Conservation (phyloP, 2,797 vertebrate genomes). For the Danio aesculapii region DNA sequence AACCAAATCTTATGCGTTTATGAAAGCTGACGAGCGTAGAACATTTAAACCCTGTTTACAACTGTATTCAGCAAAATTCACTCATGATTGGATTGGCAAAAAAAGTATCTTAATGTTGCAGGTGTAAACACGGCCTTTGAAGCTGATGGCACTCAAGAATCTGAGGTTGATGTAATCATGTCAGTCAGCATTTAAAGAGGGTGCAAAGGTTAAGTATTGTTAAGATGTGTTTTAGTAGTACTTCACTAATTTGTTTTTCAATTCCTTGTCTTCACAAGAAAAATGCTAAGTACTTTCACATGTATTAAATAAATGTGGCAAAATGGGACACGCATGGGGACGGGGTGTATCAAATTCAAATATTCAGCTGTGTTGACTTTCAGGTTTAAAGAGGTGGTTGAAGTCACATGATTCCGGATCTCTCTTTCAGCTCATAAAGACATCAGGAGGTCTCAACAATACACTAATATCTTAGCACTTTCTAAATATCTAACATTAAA, state of each 20-base stretch:
- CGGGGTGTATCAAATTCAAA: slow-evolving; percentile 8
- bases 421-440: background rate
- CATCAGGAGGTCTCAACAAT: background rate
- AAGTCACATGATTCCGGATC: background rate
- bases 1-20: no score
- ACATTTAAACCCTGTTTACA: no score
- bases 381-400: background rate
- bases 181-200: background rate
- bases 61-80: no score
- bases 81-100: no score
- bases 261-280: background rate
- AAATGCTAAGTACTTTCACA: background rate
- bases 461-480: background rate
- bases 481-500: background rate
- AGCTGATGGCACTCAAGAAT: background rate
- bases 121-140: background rate
- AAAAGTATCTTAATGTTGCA: no score
- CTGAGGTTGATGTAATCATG: background rate
- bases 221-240: background rate
- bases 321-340: background rate
- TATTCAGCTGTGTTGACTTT: background rate
- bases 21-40: no score
- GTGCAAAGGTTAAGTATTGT: background rate
- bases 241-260: background rate
- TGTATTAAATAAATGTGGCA: background rate